Conservation (phyloP, 2,888 invertebrate species). For the Eristalinus aeneus region DNA sequence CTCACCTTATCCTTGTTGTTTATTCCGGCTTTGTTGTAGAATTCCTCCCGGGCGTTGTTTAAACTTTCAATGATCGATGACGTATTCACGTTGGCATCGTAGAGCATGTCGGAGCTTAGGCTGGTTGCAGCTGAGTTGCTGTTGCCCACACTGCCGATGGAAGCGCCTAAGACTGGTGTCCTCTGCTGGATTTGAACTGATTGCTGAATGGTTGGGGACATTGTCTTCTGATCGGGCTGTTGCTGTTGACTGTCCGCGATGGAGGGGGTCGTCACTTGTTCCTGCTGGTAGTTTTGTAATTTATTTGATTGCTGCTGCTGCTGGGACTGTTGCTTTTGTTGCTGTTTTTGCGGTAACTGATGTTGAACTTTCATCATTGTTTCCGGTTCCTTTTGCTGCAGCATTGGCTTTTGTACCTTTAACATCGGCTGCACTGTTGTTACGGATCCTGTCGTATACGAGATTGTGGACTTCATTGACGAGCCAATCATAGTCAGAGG, state of each 20-base stretch:
- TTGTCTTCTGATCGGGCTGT: slow-evolving; percentile 61
- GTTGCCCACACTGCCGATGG: slow-evolving; percentile 54
- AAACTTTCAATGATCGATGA: slow-evolving; percentile 80
- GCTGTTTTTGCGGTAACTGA: slow-evolving; percentile 72
- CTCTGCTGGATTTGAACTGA: slow-evolving; percentile 73
- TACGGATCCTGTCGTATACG: slow-evolving; percentile 57
- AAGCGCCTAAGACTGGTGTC: slow-evolving; percentile 64
- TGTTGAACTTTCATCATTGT: slow-evolving; percentile 68
- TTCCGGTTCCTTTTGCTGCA: slow-evolving; percentile 48
- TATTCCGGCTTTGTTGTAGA: slow-evolving; percentile 76
- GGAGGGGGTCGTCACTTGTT: slow-evolving; percentile 66
- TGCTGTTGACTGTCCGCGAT: slow-evolving; percentile 64
- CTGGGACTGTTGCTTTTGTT: slow-evolving; percentile 65
- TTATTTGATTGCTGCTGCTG: slow-evolving; percentile 59
- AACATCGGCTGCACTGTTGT: slow-evolving; percentile 65
- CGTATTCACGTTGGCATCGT: slow-evolving; percentile 79
- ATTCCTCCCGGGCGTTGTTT: slow-evolving; percentile 79
- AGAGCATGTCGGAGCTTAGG: slow-evolving; percentile 75
- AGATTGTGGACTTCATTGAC: slow-evolving; percentile 70
- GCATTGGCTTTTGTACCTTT: slow-evolving; percentile 55
- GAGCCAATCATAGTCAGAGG: slow-evolving; percentile 63
- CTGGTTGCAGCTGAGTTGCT: slow-evolving; percentile 68
- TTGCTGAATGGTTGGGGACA: slow-evolving; percentile 64
- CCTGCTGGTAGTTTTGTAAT: slow-evolving; percentile 55
- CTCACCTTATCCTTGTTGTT: slow-evolving; percentile 77